phyloP scores from a whole-genome alignment of 2,888 invertebrate genomes.

The Anticlea derivata region DNA sequence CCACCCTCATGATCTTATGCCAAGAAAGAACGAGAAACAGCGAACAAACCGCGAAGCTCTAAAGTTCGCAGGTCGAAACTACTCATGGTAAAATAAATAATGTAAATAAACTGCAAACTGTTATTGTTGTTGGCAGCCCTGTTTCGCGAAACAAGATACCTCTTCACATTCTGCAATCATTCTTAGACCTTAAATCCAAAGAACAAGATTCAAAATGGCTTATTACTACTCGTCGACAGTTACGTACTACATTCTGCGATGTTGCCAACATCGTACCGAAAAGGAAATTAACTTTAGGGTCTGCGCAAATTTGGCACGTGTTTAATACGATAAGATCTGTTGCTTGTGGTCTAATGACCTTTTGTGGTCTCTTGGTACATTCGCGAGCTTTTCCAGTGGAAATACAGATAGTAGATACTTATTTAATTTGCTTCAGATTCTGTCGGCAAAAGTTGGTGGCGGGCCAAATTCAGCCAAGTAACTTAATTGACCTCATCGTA shows the following conservation, averaged over 20 bases:
- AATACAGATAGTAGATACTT: constrained; percentile 19
- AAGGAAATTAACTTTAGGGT: constrained; percentile 41
- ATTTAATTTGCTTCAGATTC: constrained; percentile 30
- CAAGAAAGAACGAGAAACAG: no score
- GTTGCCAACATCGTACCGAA: constrained; percentile 35
- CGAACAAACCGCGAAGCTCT: no score
- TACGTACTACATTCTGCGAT: constrained; percentile 10
- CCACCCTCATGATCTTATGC: no score
- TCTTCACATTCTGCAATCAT: background rate
- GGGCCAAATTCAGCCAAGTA: constrained; percentile 26
- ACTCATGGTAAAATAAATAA: background rate
- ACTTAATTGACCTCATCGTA: no score
- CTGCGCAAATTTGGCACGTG: constrained; percentile 40
- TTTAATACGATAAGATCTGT: constrained; percentile 37
- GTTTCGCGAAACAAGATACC: background rate
- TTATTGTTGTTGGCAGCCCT: constrained; percentile 18
- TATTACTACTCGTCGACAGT: background rate
- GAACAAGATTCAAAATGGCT: constrained; percentile 1
- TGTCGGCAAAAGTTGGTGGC: constrained; percentile 20
- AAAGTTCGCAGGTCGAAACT: background rate
- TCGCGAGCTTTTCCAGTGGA: constrained; percentile 24
- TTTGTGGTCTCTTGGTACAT: constrained; percentile 32
- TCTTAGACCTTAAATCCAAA: constrained; percentile 9
- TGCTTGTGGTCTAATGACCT: constrained; percentile 35
- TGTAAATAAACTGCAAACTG: constrained; percentile 5